Percentiles rank a stretch among this genome's conserved stretches.
Evolutionary conservation across 2,113 vertebrate species (phyloP).

Genomic region (Ctenodactylus gundi): DNA sequence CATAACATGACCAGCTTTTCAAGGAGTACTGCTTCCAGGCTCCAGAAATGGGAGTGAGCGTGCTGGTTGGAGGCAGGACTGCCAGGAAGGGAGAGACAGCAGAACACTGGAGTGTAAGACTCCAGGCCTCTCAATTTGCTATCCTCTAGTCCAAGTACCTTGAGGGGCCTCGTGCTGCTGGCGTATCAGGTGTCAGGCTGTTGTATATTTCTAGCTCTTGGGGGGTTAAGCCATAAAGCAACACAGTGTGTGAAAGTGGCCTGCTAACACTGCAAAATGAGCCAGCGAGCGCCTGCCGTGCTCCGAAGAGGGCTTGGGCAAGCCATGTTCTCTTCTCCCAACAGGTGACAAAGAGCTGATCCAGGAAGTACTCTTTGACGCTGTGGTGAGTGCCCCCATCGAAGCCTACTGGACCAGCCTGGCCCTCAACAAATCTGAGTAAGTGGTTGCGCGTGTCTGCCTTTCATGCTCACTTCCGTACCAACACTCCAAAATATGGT

Average conservation of each 20-base stretch:
- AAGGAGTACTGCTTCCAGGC: neutral
- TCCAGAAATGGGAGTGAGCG: neutral
- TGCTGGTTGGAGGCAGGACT: neutral
- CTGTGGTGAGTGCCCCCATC: constrained; percentile 95
- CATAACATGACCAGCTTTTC: neutral
- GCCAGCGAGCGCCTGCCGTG: too few relatives aligned
- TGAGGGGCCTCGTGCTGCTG: too few relatives aligned
- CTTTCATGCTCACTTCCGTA: constrained; percentile 51
- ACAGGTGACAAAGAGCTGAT: constrained; percentile 97
- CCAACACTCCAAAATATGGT: constrained; percentile 54
- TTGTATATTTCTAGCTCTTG: neutral
- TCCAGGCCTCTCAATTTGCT: neutral
- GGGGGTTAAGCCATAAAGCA: neutral
- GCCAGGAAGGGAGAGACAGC: neutral
- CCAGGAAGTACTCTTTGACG: constrained; percentile 97
- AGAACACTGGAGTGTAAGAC: neutral
- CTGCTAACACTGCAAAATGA: neutral
- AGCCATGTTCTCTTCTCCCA: constrained; percentile 38
- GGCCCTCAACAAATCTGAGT: constrained; percentile 98
- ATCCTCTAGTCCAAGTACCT: neutral
- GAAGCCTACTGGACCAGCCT: constrained; percentile 99
- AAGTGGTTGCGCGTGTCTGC: constrained; percentile 77
- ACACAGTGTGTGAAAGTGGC: fast-evolving
- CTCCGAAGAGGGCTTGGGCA: neutral
- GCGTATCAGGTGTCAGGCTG: neutral